Conservation (phyloP, 92 coral and sea anemone genomes). For the Siderastrea siderea region DNA sequence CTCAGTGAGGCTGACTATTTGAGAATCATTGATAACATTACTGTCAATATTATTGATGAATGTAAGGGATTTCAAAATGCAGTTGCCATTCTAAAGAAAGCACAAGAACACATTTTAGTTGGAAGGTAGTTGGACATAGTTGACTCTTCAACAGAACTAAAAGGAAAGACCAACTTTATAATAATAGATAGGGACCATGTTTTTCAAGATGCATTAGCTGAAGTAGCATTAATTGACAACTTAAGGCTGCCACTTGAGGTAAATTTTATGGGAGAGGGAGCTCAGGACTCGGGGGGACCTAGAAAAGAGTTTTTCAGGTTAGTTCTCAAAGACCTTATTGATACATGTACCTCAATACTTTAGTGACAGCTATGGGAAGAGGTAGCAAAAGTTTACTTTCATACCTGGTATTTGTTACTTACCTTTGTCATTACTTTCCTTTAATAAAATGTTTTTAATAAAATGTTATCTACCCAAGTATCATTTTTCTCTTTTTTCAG, state of each 20-base stretch:
- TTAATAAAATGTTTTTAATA: too few species aligned
- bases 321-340: too few species aligned
- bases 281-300: too few species aligned
- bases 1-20: background rate
- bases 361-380: too few species aligned
- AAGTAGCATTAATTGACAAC: conserved; percentile 29
- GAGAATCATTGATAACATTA: background rate
- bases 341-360: background rate
- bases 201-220: conserved; percentile 34
- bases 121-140: conserved; percentile 69
- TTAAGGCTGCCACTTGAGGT: conserved; percentile 58
- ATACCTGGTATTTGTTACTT: too few species aligned
- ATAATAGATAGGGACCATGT: conserved; percentile 57
- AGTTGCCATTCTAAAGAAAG: conserved; percentile 50
- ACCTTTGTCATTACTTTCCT: too few species aligned
- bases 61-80: conserved; percentile 41
- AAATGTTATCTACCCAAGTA: too few species aligned
- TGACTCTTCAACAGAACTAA: conserved; percentile 32
- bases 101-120: conserved; percentile 56
- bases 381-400: too few species aligned
- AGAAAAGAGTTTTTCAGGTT: too few species aligned
- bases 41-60: background rate
- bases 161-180: conserved; percentile 59
- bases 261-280: conserved; percentile 58
- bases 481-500: background rate